A percentile compares a stretch with the other conserved stretches of the same genome.
These are phyloP conservation scores for Calephelis virginiensis DNA, from an alignment of 1,140 invertebrate species.

Conservation along the genomic window DNA sequence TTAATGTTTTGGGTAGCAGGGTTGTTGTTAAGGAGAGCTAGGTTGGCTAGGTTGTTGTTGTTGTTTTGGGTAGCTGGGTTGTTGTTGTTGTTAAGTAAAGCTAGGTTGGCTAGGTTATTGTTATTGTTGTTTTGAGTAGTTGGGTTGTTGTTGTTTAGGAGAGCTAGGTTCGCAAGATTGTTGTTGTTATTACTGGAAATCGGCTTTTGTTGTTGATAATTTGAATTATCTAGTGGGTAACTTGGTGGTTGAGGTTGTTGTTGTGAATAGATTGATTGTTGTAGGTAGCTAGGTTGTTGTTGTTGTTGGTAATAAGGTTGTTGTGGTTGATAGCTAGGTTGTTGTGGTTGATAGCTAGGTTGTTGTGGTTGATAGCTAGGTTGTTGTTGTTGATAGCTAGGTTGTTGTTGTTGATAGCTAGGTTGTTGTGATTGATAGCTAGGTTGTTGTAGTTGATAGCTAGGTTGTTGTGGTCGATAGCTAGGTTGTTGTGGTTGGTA, in stretches of 20 bases:
- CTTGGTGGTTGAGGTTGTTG: too few relatives aligned
- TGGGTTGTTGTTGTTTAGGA: not conserved
- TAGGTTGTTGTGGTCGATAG: not conserved
- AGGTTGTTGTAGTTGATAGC: not conserved
- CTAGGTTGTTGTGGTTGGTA: not conserved
- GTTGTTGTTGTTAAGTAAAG: not conserved
- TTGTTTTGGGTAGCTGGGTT: slow-evolving; percentile 1
- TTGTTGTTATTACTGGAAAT: too few relatives aligned
- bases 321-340: slow-evolving; percentile 2
- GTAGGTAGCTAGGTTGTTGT: not conserved
- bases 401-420: slow-evolving; percentile 7
- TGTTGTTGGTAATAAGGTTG: not conserved
- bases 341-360: slow-evolving; percentile 5
- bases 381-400: not conserved
- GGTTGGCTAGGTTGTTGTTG: slow-evolving; percentile 2
- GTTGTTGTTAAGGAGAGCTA: not conserved
- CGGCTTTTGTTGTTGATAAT: not conserved
- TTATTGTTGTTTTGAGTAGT: not conserved
- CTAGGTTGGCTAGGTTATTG: not conserved
- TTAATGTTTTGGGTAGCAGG: not conserved
- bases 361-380: slow-evolving; percentile 1
- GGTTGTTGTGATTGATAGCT: slow-evolving; percentile 1
- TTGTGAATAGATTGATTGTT: not conserved
- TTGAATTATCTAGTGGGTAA: not conserved
- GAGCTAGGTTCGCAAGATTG: not conserved